Conservation (phyloP, 1,140 invertebrate genomes). For the Pseudachorutes palmiensis region DNA sequence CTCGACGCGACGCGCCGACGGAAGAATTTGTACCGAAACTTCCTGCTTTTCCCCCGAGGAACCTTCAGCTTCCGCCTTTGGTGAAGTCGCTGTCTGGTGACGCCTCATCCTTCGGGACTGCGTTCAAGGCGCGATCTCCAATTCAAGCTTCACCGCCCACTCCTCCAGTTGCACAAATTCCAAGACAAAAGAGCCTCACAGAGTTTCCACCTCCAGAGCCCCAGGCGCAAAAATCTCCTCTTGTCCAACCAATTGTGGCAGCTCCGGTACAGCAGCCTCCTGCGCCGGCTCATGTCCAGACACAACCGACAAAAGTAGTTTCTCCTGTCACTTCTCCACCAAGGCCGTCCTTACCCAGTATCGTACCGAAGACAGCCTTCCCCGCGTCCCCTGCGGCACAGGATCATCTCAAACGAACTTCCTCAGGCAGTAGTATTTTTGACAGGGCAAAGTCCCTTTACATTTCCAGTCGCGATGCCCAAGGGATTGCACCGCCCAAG, state of each 20-base stretch:
- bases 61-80: slow-evolving; percentile 21
- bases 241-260: not conserved
- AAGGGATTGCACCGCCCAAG: slow-evolving; percentile 23
- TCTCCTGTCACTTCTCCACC: slow-evolving; percentile 44
- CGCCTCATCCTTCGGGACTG: slow-evolving; percentile 11
- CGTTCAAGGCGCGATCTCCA: not conserved
- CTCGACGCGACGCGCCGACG: slow-evolving; percentile 20
- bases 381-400: not conserved
- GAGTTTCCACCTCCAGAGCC: slow-evolving; percentile 22
- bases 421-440: slow-evolving; percentile 35
- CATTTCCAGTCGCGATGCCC: slow-evolving; percentile 19
- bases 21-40: not conserved
- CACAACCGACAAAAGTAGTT: slow-evolving; percentile 3
- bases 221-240: slow-evolving; percentile 6
- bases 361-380: slow-evolving; percentile 16
- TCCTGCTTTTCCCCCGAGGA: not conserved
- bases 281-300: not conserved
- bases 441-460: slow-evolving; percentile 30
- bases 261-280: not conserved
- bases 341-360: slow-evolving; percentile 13
- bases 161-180: slow-evolving; percentile 15
- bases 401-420: slow-evolving; percentile 29
- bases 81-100: slow-evolving; percentile 31
- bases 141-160: not conserved
- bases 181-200: slow-evolving; percentile 33